These are phyloP conservation scores for Lutjanus erythropterus DNA, from an alignment of 2,113 vertebrate species.

Conservation along the genomic window DNA sequence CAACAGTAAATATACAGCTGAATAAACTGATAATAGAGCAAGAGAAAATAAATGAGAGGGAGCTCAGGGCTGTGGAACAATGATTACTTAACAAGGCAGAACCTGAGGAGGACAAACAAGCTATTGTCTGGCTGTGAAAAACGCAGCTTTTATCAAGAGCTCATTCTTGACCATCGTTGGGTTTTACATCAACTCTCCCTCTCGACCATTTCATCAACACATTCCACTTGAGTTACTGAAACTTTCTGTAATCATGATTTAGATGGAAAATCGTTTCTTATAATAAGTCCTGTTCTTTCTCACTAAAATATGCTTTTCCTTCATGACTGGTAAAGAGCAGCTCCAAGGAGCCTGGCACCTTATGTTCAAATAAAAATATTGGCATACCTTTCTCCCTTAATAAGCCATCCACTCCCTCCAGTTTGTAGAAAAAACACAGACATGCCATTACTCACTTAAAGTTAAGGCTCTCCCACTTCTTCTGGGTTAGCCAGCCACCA, in stretches of 20 bases:
- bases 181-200: conserved; percentile 18
- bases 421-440: conserved; percentile 43
- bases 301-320: conserved; percentile 27
- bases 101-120: conserved; percentile 35
- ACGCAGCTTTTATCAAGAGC: conserved; percentile 6
- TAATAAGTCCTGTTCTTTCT: conserved; percentile 35
- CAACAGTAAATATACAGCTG: conserved; percentile 48
- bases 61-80: conserved; percentile 15
- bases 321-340: conserved; percentile 27
- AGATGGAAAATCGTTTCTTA: conserved; percentile 31
- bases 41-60: conserved; percentile 18
- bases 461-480: conserved; percentile 83
- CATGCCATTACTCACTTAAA: conserved; percentile 81
- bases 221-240: conserved; percentile 43
- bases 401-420: conserved; percentile 41
- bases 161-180: not conserved
- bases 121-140: conserved; percentile 23
- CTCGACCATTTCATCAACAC: conserved; percentile 23
- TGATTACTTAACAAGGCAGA: conserved; percentile 41
- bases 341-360: conserved; percentile 49
- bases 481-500: conserved; percentile 66
- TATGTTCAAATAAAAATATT: conserved; percentile 53
- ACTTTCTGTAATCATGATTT: conserved; percentile 20
- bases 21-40: conserved; percentile 44
- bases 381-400: conserved; percentile 46